Percentiles rank a stretch among this genome's conserved stretches.
These are phyloP conservation scores for Bimastos eiseni DNA, from an alignment of 2,888 invertebrate genomes.

Conservation along the genomic window DNA sequence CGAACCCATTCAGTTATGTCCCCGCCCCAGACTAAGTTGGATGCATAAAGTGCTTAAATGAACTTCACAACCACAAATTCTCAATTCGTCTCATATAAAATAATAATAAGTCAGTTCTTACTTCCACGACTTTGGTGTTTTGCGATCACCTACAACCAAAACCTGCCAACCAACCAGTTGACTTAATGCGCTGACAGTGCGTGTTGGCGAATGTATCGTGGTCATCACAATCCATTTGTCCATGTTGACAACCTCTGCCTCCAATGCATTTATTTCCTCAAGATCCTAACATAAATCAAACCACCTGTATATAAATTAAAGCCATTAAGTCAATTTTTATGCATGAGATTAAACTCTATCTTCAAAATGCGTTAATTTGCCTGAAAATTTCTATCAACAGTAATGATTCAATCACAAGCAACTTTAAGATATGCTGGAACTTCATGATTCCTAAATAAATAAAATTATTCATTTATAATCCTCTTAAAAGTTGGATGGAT, in stretches of 20 bases:
- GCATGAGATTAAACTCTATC: neutral
- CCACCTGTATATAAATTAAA: neutral
- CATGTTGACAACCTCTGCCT: conserved; percentile 13
- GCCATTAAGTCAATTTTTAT: neutral
- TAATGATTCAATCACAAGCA: neutral
- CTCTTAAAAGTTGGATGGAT: no score
- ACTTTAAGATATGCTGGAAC: neutral
- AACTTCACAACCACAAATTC: no score
- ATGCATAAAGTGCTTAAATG: no score
- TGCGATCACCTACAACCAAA: conserved; percentile 45
- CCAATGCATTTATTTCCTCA: conserved; percentile 9
- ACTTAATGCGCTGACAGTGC: conserved; percentile 38
- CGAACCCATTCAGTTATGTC: no score
- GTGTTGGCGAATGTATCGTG: conserved; percentile 42
- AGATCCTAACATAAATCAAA: conserved; percentile 8
- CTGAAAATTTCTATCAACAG: neutral
- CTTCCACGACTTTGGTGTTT: conserved; percentile 45
- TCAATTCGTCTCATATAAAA: neutral
- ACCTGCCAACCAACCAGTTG: conserved; percentile 43
- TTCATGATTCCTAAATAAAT: neutral
- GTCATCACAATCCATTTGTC: conserved; percentile 46
- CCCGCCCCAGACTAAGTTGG: no score
- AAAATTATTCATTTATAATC: neutral
- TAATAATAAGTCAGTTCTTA: conserved; percentile 29
- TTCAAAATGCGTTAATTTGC: neutral